A percentile compares a stretch with the other conserved stretches of the same genome.
Evolutionary conservation across 2,888 invertebrate genomes (phyloP).

Genomic region (Formica aserva): DNA sequence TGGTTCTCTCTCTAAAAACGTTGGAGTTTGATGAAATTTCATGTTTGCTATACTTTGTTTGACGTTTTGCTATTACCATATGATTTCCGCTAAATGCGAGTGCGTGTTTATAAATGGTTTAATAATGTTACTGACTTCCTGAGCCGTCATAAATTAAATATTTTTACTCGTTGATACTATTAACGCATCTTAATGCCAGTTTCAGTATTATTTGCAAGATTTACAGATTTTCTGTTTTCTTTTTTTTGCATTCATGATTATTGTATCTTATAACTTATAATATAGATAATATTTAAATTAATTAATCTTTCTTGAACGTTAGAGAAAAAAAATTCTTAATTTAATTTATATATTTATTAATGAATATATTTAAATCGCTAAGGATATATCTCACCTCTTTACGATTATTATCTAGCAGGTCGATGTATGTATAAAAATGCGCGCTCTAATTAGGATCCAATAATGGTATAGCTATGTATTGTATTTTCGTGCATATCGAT

Average conservation of each 20-base stretch:
- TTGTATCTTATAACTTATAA: not conserved
- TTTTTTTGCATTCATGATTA: not conserved
- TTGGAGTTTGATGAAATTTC: conserved; percentile 45
- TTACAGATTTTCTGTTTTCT: conserved; percentile 11
- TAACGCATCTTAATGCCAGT: conserved; percentile 8
- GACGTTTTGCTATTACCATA: conserved; percentile 37
- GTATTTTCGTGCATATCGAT: conserved; percentile 41
- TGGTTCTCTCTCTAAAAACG: conserved; percentile 25
- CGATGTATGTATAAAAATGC: not conserved
- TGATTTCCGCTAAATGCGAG: conserved; percentile 29
- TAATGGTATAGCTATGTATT: conserved; percentile 8
- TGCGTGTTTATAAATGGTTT: conserved; percentile 39
- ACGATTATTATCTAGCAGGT: not conserved
- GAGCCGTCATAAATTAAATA: conserved; percentile 38
- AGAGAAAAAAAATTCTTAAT: not conserved
- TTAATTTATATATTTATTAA: conserved; percentile 9
- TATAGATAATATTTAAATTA: not conserved
- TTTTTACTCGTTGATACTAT: conserved; percentile 19
- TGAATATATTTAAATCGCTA: not conserved
- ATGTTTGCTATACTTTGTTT: conserved; percentile 32
- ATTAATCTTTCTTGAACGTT: not conserved
- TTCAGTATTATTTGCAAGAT: conserved; percentile 22
- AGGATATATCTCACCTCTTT: not conserved
- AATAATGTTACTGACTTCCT: conserved; percentile 42
- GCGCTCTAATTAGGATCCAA: not conserved